Evolutionary conservation across 2,888 invertebrate genomes (phyloP), one percentile per base, ranked within the genome.

Genomic region (Ochropleura plecta): DNA sequence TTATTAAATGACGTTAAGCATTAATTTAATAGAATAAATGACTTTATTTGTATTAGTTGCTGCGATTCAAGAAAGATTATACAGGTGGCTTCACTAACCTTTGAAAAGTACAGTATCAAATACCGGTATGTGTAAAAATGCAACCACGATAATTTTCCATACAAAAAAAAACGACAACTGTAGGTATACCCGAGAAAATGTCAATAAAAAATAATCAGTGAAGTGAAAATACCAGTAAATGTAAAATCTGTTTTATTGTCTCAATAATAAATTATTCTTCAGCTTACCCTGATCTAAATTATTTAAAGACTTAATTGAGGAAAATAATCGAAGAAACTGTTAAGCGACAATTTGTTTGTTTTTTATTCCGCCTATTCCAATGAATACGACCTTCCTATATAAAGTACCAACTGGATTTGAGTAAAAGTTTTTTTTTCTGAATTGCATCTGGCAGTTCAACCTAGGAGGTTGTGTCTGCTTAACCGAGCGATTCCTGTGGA

Each of bases 221-320:
- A 30, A 30, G 30, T 30, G 30, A 30, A 1, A 49, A n/a, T 40
- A 66, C 40, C n/a, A 66, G 18, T 49, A 40, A 65, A 49, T 51
- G 16, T 51, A 8, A n/a, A 51, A 51, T 51, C 16, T n/a, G 20
- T 44, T 62, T 62, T 44, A 62, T 60, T 60, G 42, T 10, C 30
- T n/a, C 14, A 5, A 42, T 14, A 20, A 70, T 55, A 40, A 70
- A 48, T 70, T 48, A 9, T 48, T 57, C 3, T 14, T 14, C 18
- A 20, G 5, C 5, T 73, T 46, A 51, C 46, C 51, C 14, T 73
- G 60, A 73, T 60, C 73, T 62, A 46, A 48, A 73, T 73, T 40
- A 59, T 30, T 30, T 30, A 44, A 12, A 73, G 40, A 62, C 9
- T 5, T 60, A 46, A 73, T 73, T 73, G 73, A 73, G 60, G 73